Percentiles rank a stretch among this genome's conserved stretches.
phyloP scores from a whole-genome alignment of 92 coral and sea anemone genomes.

The Chrysogorgia sp. region DNA sequence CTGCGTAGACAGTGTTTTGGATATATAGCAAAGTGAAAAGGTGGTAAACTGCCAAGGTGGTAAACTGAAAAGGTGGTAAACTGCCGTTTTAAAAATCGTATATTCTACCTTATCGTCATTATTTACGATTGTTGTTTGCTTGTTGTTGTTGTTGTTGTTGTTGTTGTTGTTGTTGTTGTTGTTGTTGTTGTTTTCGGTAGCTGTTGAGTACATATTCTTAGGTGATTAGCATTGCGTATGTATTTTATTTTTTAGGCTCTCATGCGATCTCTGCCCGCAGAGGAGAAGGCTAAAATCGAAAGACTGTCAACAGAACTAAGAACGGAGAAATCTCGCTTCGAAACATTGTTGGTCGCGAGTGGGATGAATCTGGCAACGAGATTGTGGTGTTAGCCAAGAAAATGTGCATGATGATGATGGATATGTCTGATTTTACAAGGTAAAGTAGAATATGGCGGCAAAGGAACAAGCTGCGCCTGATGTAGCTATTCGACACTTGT shows the following conservation, averaged over 20 bases:
- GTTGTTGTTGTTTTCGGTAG: background rate
- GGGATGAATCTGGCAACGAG: constrained; percentile 98
- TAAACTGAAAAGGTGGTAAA: no score
- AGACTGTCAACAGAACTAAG: constrained; percentile 79
- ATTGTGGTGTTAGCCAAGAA: constrained; percentile 95
- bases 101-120: no score
- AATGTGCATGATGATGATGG: constrained; percentile 99
- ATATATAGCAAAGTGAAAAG: no score
- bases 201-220: background rate
- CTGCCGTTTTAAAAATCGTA: no score
- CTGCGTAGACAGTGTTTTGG: no score
- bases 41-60: no score
- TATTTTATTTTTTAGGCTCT: constrained; percentile 65
- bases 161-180: background rate
- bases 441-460: constrained; percentile 10
- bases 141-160: background rate
- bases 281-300: constrained; percentile 91
- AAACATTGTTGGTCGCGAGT: constrained; percentile 88
- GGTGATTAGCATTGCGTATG: background rate
- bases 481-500: no score
- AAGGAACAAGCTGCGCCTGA: no score
- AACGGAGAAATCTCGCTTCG: constrained; percentile 76
- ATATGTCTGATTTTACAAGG: constrained; percentile 99
- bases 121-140: background rate
- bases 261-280: constrained; percentile 94